Evolutionary conservation across 1,140 invertebrate genomes (phyloP).

Genomic region (Dinothrombium tinctorium): DNA sequence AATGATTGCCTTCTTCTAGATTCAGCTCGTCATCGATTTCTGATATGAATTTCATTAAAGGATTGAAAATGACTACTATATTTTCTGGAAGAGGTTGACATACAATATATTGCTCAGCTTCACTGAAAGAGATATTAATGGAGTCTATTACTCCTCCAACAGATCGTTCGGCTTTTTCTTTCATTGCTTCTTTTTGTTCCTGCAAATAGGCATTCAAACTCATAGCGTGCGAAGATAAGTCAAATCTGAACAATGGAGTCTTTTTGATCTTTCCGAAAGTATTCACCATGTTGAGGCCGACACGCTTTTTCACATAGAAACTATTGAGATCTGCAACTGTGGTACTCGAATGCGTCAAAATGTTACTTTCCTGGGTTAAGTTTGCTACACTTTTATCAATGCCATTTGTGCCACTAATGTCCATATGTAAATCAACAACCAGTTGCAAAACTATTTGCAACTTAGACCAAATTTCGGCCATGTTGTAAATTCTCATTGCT

Average conservation of each 20-base stretch:
- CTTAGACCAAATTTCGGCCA: slow-evolving; percentile 62
- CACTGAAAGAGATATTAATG: slow-evolving; percentile 14
- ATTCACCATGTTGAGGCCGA: background rate
- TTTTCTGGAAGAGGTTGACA: slow-evolving; percentile 7
- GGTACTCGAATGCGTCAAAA: background rate
- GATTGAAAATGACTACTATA: slow-evolving; percentile 35
- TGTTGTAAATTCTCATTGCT: slow-evolving; percentile 31
- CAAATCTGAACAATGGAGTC: slow-evolving; percentile 45
- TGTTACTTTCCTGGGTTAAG: background rate
- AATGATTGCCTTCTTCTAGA: slow-evolving; percentile 31
- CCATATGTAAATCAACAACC: slow-evolving; percentile 9
- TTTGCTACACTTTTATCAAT: background rate
- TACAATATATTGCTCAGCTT: slow-evolving; percentile 12
- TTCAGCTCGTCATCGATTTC: slow-evolving; percentile 45
- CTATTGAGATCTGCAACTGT: background rate
- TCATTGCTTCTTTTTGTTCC: slow-evolving; percentile 22
- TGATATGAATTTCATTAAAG: slow-evolving; percentile 43
- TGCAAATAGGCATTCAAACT: slow-evolving; percentile 38
- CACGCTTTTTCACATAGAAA: background rate
- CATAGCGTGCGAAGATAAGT: slow-evolving; percentile 46
- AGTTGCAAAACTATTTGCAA: slow-evolving; percentile 48
- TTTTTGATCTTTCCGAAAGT: slow-evolving; percentile 20
- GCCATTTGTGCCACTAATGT: background rate
- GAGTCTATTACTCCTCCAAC: slow-evolving; percentile 6
- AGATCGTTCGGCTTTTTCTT: slow-evolving; percentile 10